These are phyloP conservation scores for Drosophila malerkotliana DNA, from an alignment of 1,140 invertebrate species.

Conservation along the genomic window DNA sequence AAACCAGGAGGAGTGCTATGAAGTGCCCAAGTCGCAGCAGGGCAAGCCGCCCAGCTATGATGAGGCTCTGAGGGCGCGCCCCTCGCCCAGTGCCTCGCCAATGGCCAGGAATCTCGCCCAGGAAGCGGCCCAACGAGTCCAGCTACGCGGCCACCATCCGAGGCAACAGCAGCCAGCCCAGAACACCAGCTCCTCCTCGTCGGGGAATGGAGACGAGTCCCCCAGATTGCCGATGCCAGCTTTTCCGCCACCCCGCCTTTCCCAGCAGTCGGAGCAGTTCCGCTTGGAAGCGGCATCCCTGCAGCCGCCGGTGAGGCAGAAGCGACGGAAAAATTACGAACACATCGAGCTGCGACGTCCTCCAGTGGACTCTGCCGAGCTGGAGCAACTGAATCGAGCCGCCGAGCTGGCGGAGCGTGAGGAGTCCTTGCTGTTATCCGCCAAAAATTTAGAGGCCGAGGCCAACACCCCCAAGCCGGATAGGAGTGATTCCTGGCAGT, in stretches of 20 bases:
- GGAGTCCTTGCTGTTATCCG: conserved; percentile 57
- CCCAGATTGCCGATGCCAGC: conserved; percentile 68
- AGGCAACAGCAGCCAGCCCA: neutral
- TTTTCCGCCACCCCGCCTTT: conserved; percentile 69
- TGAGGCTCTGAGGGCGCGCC: conserved; percentile 50
- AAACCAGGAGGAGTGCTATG: conserved; percentile 57
- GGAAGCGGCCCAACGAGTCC: conserved; percentile 62
- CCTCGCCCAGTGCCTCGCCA: conserved; percentile 26
- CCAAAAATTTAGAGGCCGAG: conserved; percentile 59
- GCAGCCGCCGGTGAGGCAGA: conserved; percentile 51
- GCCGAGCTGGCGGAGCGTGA: conserved; percentile 56
- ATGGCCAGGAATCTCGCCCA: conserved; percentile 52
- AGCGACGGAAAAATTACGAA: conserved; percentile 77
- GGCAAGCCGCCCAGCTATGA: conserved; percentile 64
- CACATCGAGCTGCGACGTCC: conserved; percentile 66
- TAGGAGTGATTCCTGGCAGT: conserved; percentile 80
- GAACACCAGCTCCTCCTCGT: conserved; percentile 7
- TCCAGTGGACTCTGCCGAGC: conserved; percentile 66
- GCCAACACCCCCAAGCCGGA: conserved; percentile 63
- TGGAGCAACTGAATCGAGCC: conserved; percentile 59
- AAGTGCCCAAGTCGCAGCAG: conserved; percentile 59
- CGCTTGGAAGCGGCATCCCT: conserved; percentile 32
- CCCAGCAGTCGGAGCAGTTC: conserved; percentile 51
- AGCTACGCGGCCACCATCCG: conserved; percentile 39
- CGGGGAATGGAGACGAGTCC: conserved; percentile 31